Evolutionary conservation across 2,797 vertebrate species (phyloP), one percentile per base, ranked within the genome.

Genomic region (Hybognathus amarus): DNA sequence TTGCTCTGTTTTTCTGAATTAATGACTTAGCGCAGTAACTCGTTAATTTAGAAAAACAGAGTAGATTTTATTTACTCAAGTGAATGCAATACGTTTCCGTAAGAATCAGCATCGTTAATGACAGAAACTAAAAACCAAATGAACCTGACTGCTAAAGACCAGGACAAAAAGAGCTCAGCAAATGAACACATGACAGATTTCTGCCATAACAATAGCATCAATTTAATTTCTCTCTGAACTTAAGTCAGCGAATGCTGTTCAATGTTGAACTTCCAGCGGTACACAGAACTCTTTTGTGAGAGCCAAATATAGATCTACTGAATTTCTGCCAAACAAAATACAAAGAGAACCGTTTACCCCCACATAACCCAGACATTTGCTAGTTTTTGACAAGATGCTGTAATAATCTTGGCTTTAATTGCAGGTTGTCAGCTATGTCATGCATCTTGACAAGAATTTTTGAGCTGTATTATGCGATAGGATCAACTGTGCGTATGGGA

Each of bases 381-480:
- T 38, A 59, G 22, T 18, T 22, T 74, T 74, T 40, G 33, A 54
- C 36, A 7, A 75, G 63, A 61, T n/a, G 45, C 45, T 22, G 4
- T 71, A 17, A 71, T 40, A 66, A 54, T 30, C 47, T 13, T 73
- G 24, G 27, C 45, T 76, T 79, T 87, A 86, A 86, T 67, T 73
- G 73, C 74, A 38, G n/a, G 79, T 40, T 69, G 61, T 67, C 61
- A 63, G 61, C 27, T 3, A 7, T 7, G 61, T 30, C 63, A n/a
- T 27, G 38, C 71, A 50, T 52, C 71, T 73, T 56, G 54, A 69
- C 22, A 36, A 40, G 59, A 47, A 40, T 68, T 71, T 54, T 73
- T 10, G 38, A 52, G 47, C 69, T 45, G 18, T 64, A 67, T 64
- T 38, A 82, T 64, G 73, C 10, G 30, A 30, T 30, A 56, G n/a